A percentile compares a stretch with the other conserved stretches of the same genome.
Evolutionary conservation across 64 coral and sea anemone species (phyloP).

Genomic region (Montipora cactus): DNA sequence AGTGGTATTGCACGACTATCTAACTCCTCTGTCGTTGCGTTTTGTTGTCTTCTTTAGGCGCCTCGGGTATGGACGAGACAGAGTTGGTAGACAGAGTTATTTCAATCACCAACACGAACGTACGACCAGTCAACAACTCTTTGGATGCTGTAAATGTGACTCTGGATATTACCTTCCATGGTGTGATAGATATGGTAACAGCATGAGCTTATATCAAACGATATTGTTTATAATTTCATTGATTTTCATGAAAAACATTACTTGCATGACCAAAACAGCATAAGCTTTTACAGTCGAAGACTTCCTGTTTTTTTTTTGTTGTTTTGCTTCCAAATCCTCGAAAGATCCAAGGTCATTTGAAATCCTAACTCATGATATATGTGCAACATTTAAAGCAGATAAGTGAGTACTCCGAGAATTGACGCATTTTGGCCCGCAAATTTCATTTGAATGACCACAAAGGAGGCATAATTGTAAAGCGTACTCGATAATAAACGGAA

Average conservation of each 20-base stretch:
- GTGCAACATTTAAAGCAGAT: too few relatives aligned
- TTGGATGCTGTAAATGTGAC: conserved; percentile 37
- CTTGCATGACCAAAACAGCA: background rate
- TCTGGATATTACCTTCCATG: conserved; percentile 65
- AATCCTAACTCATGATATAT: too few relatives aligned
- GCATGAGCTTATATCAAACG: background rate
- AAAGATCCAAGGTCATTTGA: too few relatives aligned
- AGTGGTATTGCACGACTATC: background rate
- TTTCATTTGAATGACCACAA: too few relatives aligned
- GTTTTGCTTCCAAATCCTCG: background rate
- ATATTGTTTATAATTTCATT: background rate
- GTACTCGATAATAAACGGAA: too few relatives aligned
- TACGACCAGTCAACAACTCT: conserved; percentile 41
- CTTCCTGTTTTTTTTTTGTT: background rate
- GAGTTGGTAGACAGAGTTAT: background rate
- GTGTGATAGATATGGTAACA: conserved; percentile 72
- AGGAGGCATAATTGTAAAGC: too few relatives aligned
- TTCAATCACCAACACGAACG: background rate
- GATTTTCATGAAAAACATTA: background rate
- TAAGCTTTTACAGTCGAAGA: background rate
- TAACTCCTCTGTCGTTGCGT: background rate
- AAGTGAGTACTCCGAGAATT: too few relatives aligned
- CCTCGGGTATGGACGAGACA: background rate
- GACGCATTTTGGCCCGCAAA: too few relatives aligned
- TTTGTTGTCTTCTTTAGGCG: background rate